phyloP scores from a whole-genome alignment of 2,797 vertebrate genomes.

The Ctenopoma multispine region DNA sequence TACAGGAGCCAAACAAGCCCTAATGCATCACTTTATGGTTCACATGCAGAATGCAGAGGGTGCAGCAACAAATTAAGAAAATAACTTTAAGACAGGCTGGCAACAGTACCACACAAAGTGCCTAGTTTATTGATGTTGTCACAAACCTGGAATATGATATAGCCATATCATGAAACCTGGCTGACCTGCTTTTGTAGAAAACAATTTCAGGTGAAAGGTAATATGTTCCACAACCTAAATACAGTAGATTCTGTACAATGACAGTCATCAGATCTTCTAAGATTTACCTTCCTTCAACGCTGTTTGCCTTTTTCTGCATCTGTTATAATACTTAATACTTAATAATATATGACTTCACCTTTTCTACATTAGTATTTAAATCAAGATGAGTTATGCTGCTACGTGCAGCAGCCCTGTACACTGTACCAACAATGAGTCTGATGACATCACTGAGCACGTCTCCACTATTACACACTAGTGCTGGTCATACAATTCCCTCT shows the following conservation, averaged over 20 bases:
- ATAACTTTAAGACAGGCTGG: background rate
- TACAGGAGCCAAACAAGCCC: constrained; percentile 27
- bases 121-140: background rate
- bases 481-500: constrained; percentile 51
- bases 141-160: background rate
- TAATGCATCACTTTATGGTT: constrained; percentile 49
- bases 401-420: background rate
- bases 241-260: background rate
- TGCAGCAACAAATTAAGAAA: background rate
- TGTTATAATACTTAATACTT: background rate
- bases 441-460: constrained; percentile 46
- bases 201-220: constrained; percentile 2
- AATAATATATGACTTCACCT: too few relatives aligned
- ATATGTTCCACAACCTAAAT: background rate
- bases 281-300: too few relatives aligned
- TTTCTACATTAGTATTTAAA: background rate
- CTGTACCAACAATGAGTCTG: constrained; percentile 5
- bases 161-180: background rate
- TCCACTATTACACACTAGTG: constrained; percentile 54
- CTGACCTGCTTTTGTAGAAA: constrained; percentile 15
- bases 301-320: too few relatives aligned
- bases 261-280: too few relatives aligned
- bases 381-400: background rate
- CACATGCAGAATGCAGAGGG: constrained; percentile 26
- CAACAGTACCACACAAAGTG: background rate